These are phyloP conservation scores for Helicoverpa armigera DNA, from an alignment of 1,140 invertebrate species.

Conservation along the genomic window DNA sequence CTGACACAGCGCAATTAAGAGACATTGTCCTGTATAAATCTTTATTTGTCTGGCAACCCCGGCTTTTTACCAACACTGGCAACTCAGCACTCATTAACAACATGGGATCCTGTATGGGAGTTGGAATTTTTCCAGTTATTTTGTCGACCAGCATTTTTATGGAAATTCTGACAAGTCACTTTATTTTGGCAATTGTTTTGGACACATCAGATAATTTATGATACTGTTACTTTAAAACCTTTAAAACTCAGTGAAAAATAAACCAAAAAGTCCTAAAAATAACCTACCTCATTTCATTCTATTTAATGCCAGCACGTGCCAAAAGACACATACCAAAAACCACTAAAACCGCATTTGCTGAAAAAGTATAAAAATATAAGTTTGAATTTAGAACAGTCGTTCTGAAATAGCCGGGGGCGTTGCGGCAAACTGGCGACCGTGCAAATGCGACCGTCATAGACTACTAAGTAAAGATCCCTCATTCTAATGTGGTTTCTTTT, in stretches of 20 bases:
- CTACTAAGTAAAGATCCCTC: constrained; percentile 10
- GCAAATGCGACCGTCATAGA: constrained; percentile 1
- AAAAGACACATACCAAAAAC: constrained; percentile 15
- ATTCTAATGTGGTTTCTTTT: constrained; percentile 13
- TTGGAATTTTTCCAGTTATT: constrained; percentile 38
- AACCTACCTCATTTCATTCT: neutral
- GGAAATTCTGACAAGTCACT: constrained; percentile 18
- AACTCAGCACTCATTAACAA: constrained; percentile 52
- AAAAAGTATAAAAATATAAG: constrained; percentile 32
- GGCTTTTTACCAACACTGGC: constrained; percentile 53
- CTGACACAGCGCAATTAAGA: constrained; percentile 61
- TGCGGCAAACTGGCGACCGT: constrained; percentile 26
- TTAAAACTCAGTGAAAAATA: no score
- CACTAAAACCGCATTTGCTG: constrained; percentile 2
- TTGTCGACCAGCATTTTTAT: constrained; percentile 11
- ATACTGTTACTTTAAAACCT: neutral
- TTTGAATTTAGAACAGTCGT: constrained; percentile 39
- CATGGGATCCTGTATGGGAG: constrained; percentile 35
- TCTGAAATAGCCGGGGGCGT: constrained; percentile 25
- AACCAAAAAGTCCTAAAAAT: no score
- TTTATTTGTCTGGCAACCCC: constrained; percentile 58
- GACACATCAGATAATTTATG: neutral
- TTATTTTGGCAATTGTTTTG: constrained; percentile 29
- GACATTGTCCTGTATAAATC: constrained; percentile 66
- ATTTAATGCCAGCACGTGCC: neutral